Evolutionary conservation across 2,113 vertebrate genomes (phyloP).

Genomic region (Hypanus sabinus): DNA sequence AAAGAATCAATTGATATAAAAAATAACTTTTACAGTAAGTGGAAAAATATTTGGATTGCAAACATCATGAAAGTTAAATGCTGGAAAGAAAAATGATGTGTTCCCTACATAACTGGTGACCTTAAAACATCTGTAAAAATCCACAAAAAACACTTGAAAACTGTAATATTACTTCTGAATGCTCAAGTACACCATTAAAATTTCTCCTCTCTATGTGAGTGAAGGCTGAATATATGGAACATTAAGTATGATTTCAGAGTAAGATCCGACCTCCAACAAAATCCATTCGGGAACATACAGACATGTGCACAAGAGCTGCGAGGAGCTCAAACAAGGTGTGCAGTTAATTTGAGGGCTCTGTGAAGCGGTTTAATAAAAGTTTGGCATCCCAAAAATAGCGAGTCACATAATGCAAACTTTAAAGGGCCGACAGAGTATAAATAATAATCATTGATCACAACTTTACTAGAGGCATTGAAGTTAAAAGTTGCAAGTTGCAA

Average conservation of each 20-base stretch:
- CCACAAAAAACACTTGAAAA: neutral
- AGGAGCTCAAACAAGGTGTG: too few relatives aligned
- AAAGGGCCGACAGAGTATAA: too few relatives aligned
- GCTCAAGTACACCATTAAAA: neutral
- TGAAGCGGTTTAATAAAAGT: too few relatives aligned
- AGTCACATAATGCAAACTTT: too few relatives aligned
- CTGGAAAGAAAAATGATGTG: neutral
- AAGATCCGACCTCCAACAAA: too few relatives aligned
- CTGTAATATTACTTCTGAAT: slow-evolving; percentile 17
- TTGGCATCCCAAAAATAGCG: too few relatives aligned
- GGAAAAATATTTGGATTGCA: slow-evolving; percentile 32
- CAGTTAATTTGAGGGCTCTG: too few relatives aligned
- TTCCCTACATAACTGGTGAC: slow-evolving; percentile 15
- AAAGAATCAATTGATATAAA: slow-evolving; percentile 28
- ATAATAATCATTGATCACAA: too few relatives aligned
- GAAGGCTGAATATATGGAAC: neutral
- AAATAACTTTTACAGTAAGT: slow-evolving; percentile 26
- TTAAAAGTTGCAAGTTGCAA: neutral
- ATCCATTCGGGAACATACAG: too few relatives aligned
- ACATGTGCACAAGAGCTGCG: too few relatives aligned
- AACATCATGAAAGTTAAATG: slow-evolving; percentile 27
- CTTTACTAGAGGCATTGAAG: too few relatives aligned
- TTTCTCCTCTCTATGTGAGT: neutral
- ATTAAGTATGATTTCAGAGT: neutral
- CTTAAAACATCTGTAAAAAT: neutral